Conservation (phyloP, 35 echinoderm and acorn worm species). For the Lytechinus pictus region DNA sequence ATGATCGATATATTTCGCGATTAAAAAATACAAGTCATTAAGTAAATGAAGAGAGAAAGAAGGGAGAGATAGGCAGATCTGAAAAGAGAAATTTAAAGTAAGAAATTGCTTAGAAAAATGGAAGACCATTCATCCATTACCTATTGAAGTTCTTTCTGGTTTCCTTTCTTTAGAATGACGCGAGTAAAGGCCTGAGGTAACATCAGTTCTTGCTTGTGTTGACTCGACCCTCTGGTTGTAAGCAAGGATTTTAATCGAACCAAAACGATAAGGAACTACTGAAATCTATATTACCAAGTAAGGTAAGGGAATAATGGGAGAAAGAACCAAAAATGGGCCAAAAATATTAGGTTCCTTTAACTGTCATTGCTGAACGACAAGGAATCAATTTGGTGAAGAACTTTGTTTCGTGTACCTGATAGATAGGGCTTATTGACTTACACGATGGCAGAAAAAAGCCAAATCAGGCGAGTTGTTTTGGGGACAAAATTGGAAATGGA, state of each 20-base stretch:
- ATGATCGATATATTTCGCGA: neutral
- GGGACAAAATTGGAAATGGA: constrained; percentile 24
- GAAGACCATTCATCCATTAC: neutral
- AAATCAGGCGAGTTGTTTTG: neutral
- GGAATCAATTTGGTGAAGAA: constrained; percentile 30
- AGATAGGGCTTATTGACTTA: constrained; percentile 38
- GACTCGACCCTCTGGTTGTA: neutral
- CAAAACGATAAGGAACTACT: neutral
- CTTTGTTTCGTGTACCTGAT: constrained; percentile 6
- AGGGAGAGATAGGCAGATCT: no score
- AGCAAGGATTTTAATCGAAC: neutral
- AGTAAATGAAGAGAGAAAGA: no score
- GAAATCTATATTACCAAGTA: neutral
- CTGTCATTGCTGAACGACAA: neutral
- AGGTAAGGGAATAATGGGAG: neutral
- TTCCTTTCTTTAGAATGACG: neutral
- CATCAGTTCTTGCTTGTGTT: neutral
- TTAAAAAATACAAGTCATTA: no score
- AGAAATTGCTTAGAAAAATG: neutral
- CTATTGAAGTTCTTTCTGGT: neutral
- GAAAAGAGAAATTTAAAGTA: neutral
- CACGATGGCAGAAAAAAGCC: neutral
- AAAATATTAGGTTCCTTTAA: constrained; percentile 31
- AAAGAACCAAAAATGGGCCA: neutral
- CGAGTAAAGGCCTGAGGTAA: neutral